phyloP scores from a whole-genome alignment of 2,113 vertebrate species.

The Rhabdornis inornatus region DNA sequence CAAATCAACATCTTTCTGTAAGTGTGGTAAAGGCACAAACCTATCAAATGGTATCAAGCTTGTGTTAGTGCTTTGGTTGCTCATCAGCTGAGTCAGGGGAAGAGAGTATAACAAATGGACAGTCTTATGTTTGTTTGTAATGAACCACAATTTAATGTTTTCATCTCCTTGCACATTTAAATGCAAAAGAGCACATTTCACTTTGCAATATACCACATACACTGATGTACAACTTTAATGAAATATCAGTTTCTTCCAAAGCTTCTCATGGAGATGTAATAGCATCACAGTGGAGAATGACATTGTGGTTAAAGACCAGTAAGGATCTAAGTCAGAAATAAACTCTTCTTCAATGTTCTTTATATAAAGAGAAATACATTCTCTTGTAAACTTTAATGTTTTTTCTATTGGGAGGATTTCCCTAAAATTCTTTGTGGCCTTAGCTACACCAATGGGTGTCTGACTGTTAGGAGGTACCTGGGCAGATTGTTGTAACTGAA shows the following conservation, averaged over 20 bases:
- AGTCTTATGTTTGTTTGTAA: conserved; percentile 56
- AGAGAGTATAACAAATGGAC: conserved; percentile 43
- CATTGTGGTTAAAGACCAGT: conserved; percentile 50
- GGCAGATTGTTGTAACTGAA: not conserved
- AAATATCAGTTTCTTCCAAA: conserved; percentile 44
- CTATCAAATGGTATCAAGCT: conserved; percentile 19
- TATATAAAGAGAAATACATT: not conserved
- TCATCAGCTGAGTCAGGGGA: conserved; percentile 45
- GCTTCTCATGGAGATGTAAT: conserved; percentile 51
- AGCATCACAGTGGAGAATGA: conserved; percentile 33
- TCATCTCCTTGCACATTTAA: conserved; percentile 62
- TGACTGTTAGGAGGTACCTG: not conserved
- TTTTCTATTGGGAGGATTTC: not conserved
- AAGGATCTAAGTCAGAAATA: conserved; percentile 28
- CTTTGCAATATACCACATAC: conserved; percentile 47
- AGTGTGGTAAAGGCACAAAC: conserved; percentile 47
- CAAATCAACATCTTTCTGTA: conserved; percentile 54
- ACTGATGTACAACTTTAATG: conserved; percentile 10
- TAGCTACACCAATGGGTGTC: not conserved
- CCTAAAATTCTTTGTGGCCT: not conserved
- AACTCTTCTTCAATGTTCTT: conserved; percentile 8
- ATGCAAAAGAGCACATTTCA: conserved; percentile 69
- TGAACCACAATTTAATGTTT: conserved; percentile 68
- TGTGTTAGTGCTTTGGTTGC: conserved; percentile 43
- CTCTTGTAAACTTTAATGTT: not conserved